Percentiles rank a stretch among this genome's conserved stretches.
Evolutionary conservation across 37 sponge, comb jelly and placozoan species (phyloP).

Genomic region (Geodia barretti): DNA sequence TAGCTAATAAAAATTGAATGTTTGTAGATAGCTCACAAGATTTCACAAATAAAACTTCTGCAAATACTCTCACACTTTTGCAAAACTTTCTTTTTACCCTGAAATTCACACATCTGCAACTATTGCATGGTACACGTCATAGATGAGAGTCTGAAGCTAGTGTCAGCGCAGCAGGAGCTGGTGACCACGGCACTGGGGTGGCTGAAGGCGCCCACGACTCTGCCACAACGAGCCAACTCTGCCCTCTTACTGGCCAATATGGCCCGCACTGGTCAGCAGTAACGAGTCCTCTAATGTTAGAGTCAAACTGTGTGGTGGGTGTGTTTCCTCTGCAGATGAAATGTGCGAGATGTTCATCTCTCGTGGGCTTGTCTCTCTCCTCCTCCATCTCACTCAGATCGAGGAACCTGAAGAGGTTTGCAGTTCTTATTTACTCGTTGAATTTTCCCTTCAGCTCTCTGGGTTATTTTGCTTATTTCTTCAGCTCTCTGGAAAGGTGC

Average conservation of each 20-base stretch:
- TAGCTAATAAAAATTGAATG: too few species aligned
- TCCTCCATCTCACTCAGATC: constrained; percentile 17
- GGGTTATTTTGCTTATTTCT: background rate
- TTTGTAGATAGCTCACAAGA: too few species aligned
- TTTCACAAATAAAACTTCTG: too few species aligned
- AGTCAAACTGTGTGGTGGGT: constrained; percentile 2
- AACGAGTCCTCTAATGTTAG: background rate
- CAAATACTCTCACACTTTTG: too few species aligned
- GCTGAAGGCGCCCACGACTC: constrained; percentile 9
- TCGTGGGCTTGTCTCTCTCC: constrained; percentile 42
- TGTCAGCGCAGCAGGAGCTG: constrained; percentile 26
- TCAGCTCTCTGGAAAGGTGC: constrained; percentile 37
- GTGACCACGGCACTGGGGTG: constrained; percentile 33
- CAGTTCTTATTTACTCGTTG: background rate
- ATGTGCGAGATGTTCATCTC: constrained; percentile 42
- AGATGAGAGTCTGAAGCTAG: constrained; percentile 47
- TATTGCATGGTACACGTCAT: too few species aligned
- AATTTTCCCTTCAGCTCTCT: background rate
- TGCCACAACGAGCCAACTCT: constrained; percentile 33
- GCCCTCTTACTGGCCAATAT: constrained; percentile 67
- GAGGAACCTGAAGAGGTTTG: constrained; percentile 44
- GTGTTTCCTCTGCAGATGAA: background rate
- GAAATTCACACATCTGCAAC: too few species aligned
- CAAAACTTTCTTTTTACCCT: background rate
- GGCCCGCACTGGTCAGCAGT: constrained; percentile 52